Evolutionary conservation across 53 echinoderm and acorn worm species (phyloP).

Genomic region (Stichopus horrens): DNA sequence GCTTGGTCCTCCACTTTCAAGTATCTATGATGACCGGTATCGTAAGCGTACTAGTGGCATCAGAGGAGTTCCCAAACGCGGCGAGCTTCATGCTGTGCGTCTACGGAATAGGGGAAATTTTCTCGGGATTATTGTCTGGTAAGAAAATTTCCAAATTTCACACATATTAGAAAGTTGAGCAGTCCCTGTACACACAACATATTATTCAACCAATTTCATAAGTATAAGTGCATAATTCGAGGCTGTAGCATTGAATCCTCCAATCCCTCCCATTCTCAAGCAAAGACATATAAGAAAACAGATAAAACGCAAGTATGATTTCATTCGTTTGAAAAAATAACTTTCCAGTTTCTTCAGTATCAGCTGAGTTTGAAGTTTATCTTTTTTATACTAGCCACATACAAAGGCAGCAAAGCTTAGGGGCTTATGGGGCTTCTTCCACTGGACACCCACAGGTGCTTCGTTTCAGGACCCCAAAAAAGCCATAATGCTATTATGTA

Average conservation of each 20-base stretch:
- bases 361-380: too few relatives aligned
- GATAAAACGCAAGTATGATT: too few relatives aligned
- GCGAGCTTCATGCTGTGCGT: neutral
- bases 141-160: neutral
- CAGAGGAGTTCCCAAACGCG: conserved; percentile 11
- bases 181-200: neutral
- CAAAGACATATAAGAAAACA: too few relatives aligned
- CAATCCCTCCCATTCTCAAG: neutral
- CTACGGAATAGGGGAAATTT: conserved; percentile 28
- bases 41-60: neutral
- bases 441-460: too few relatives aligned
- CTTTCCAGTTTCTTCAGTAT: too few relatives aligned
- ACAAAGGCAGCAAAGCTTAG: too few relatives aligned
- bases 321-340: too few relatives aligned
- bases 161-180: neutral
- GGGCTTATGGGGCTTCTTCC: too few relatives aligned
- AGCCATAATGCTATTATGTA: too few relatives aligned
- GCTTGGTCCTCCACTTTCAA: conserved; percentile 10
- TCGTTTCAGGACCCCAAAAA: too few relatives aligned
- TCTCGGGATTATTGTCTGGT: conserved; percentile 25
- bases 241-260: neutral
- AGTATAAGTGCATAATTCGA: neutral
- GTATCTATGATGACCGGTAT: conserved; percentile 24
- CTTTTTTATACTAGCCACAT: too few relatives aligned
- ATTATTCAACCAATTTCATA: too few relatives aligned